These are phyloP conservation scores for Serinus canaria DNA, from an alignment of 2,113 vertebrate species.

Conservation along the genomic window DNA sequence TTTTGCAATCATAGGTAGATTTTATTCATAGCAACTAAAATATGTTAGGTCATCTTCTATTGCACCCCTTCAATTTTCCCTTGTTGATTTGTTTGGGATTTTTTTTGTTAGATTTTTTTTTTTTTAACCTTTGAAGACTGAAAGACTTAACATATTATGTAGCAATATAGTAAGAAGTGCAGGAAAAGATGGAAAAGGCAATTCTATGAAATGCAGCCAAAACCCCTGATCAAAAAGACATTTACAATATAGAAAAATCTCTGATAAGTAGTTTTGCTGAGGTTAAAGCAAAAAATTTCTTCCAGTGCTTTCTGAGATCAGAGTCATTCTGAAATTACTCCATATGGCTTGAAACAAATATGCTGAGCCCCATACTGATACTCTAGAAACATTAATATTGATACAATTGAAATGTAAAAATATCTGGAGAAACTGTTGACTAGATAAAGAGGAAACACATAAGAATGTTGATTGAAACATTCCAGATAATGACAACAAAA, in stretches of 20 bases:
- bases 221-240: not conserved
- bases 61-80: not conserved
- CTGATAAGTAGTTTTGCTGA: not conserved
- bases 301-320: not conserved
- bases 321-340: not conserved
- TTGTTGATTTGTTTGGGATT: fast-evolving
- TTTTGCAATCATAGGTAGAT: not conserved
- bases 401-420: not conserved
- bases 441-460: not conserved
- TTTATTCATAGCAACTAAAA: not conserved
- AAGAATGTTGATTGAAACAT: not conserved
- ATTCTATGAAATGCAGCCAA: not conserved
- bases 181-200: not conserved
- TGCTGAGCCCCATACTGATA: not conserved
- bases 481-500: not conserved
- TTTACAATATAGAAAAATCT: not conserved
- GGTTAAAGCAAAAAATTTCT: not conserved
- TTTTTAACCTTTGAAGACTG: not conserved
- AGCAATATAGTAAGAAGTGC: not conserved
- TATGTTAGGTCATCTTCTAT: not conserved
- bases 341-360: not conserved
- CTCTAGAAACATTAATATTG: not conserved
- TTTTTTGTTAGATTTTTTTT: no score
- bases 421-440: not conserved
- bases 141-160: not conserved